Conservation (phyloP, 1,140 invertebrate species). For the Bombus turneri region DNA sequence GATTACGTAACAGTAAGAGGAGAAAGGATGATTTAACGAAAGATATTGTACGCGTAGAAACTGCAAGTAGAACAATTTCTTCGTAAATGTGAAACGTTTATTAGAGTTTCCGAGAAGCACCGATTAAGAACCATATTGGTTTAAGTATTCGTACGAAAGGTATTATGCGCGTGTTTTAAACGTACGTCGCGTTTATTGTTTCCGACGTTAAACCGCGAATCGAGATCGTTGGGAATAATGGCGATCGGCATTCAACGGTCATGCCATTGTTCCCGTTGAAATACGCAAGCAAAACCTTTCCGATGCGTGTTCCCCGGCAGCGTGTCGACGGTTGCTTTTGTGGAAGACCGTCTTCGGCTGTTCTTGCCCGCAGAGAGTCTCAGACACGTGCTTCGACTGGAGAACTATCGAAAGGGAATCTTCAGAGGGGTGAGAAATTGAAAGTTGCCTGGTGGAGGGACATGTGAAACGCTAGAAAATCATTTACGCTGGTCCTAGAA, state of each 20-base stretch:
- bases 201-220: not conserved
- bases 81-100: too few relatives aligned
- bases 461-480: not conserved
- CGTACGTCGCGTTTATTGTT: not conserved
- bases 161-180: not conserved
- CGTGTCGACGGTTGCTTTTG: not conserved
- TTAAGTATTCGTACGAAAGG: not conserved
- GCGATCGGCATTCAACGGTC: not conserved
- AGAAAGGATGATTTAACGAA: too few relatives aligned
- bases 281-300: slow-evolving; percentile 7
- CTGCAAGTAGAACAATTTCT: too few relatives aligned
- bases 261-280: slow-evolving; percentile 5
- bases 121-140: too few relatives aligned
- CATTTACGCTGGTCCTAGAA: not conserved
- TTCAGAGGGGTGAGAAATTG: not conserved
- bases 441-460: too few relatives aligned
- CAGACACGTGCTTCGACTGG: slow-evolving; percentile 1
- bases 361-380: not conserved
- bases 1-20: too few relatives aligned
- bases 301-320: not conserved
- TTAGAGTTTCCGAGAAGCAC: too few relatives aligned
- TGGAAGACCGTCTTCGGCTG: too few relatives aligned
- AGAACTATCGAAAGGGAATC: not conserved
- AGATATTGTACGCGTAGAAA: too few relatives aligned
- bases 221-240: not conserved